These are phyloP conservation scores for Chloroceryle inda DNA, from an alignment of 2,797 vertebrate species.

Conservation along the genomic window DNA sequence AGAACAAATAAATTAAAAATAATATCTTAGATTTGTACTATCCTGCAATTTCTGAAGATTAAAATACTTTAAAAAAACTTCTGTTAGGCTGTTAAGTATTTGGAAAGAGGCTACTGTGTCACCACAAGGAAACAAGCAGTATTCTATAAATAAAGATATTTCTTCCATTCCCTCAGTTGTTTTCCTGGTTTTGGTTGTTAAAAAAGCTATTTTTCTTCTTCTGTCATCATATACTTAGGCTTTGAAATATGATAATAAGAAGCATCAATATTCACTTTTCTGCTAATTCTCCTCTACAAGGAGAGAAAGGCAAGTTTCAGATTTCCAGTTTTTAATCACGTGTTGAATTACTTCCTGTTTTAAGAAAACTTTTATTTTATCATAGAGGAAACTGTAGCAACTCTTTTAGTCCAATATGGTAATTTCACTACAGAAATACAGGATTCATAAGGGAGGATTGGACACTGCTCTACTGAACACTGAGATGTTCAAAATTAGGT, in stretches of 20 bases:
- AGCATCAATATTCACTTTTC: neutral
- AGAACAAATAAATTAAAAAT: conserved; percentile 35
- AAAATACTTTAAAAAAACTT: conserved; percentile 31
- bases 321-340: neutral
- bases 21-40: neutral
- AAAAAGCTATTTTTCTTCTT: neutral
- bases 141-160: conserved; percentile 25
- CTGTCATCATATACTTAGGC: neutral
- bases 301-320: neutral
- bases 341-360: neutral
- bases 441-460: neutral
- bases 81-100: neutral
- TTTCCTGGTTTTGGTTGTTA: neutral
- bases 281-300: neutral
- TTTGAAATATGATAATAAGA: conserved; percentile 2
- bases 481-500: neutral
- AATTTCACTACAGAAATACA: neutral
- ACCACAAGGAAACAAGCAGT: conserved; percentile 10
- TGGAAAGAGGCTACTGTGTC: conserved; percentile 1
- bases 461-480: neutral
- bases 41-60: conserved; percentile 43
- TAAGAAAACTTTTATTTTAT: neutral
- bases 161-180: neutral
- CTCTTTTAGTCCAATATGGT: neutral
- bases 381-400: neutral